Percentiles rank a stretch among this genome's conserved stretches.
Evolutionary conservation across 2,888 invertebrate species (phyloP).

Genomic region (Punctoribates punctum): DNA sequence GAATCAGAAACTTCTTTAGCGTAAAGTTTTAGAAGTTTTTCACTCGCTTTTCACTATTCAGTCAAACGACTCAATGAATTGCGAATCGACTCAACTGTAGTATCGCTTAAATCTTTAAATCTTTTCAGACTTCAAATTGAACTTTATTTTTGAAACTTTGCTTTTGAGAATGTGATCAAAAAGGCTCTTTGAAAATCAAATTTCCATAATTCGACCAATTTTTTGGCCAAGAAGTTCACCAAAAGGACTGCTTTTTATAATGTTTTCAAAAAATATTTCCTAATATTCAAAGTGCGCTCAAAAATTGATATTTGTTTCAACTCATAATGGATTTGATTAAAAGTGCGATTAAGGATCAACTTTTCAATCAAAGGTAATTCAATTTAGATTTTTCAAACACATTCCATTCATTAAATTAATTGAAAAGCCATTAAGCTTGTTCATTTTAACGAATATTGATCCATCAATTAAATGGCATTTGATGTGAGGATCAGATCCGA

Average conservation of each 20-base stretch:
- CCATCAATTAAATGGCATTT: too few relatives aligned
- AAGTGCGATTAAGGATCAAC: background rate
- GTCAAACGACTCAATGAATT: background rate
- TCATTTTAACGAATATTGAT: too few relatives aligned
- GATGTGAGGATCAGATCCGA: too few relatives aligned
- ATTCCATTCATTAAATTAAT: background rate
- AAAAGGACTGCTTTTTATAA: background rate
- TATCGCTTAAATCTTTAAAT: background rate
- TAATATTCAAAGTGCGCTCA: background rate
- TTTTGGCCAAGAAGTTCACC: background rate
- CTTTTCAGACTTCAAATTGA: too few relatives aligned
- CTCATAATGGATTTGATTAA: constrained; percentile 14
- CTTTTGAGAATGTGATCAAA: too few relatives aligned
- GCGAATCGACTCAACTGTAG: background rate
- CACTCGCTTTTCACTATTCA: background rate
- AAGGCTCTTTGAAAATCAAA: too few relatives aligned
- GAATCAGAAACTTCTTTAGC: constrained; percentile 5
- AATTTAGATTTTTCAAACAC: too few relatives aligned
- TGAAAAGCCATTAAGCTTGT: background rate
- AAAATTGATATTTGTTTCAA: background rate
- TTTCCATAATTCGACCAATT: too few relatives aligned
- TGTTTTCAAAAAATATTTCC: background rate
- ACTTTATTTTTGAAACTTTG: too few relatives aligned
- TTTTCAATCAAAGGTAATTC: constrained; percentile 5
- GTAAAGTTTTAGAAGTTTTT: constrained; percentile 14